Evolutionary conservation across 2,113 vertebrate genomes (phyloP).

Genomic region (Chaetodon auriga): DNA sequence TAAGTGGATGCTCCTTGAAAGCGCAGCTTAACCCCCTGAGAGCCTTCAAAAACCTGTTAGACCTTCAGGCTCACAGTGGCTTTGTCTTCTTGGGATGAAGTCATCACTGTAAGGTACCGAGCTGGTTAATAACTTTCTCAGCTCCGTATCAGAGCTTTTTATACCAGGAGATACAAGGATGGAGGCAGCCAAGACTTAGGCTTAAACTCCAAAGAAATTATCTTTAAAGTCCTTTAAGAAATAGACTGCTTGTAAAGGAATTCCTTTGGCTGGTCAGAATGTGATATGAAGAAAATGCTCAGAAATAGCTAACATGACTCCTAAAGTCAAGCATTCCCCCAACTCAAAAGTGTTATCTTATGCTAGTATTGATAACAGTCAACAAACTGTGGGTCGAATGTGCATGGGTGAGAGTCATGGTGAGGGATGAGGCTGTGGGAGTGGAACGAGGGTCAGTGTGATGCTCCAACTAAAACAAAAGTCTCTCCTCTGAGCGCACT

Average conservation of each 20-base stretch:
- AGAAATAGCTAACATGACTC: conserved; percentile 51
- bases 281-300: conserved; percentile 13
- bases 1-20: conserved; percentile 56
- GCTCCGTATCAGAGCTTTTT: conserved; percentile 6
- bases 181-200: background rate
- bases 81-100: conserved; percentile 54
- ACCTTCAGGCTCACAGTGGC: conserved; percentile 37
- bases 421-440: conserved; percentile 29
- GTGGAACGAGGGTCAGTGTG: conserved; percentile 25
- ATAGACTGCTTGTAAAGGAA: background rate
- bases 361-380: conserved; percentile 29
- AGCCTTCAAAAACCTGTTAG: conserved; percentile 38
- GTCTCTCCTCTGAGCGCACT: conserved; percentile 44
- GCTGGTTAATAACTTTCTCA: conserved; percentile 37
- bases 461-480: conserved; percentile 75
- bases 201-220: conserved; percentile 19
- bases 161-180: background rate
- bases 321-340: conserved; percentile 28
- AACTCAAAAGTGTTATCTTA: conserved; percentile 39
- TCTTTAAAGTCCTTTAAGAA: conserved; percentile 13
- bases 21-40: conserved; percentile 62
- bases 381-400: conserved; percentile 26
- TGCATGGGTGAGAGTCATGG: conserved; percentile 26
- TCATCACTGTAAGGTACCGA: conserved; percentile 27
- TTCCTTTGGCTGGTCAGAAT: conserved; percentile 11